phyloP scores from a whole-genome alignment of 2,797 vertebrate genomes.

The Masticophis lateralis region DNA sequence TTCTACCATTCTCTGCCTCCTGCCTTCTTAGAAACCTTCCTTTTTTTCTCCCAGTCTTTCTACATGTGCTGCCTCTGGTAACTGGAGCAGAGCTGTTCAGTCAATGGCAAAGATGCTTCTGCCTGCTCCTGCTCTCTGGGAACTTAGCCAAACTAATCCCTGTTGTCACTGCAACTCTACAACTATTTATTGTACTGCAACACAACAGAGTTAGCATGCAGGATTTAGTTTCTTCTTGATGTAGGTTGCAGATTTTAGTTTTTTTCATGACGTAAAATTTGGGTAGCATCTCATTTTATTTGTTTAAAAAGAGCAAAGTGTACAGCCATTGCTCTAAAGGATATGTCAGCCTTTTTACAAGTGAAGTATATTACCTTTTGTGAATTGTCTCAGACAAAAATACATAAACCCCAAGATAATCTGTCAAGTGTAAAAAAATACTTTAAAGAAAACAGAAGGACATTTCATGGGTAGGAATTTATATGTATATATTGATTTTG shows the following conservation, averaged over 20 bases:
- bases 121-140: not conserved
- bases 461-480: not conserved
- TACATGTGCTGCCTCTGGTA: not conserved
- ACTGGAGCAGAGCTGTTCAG: not conserved
- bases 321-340: not conserved
- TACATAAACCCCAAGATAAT: not conserved
- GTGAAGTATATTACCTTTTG: not conserved
- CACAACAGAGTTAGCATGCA: not conserved
- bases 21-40: not conserved
- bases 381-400: not conserved
- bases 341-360: not conserved
- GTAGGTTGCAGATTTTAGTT: not conserved
- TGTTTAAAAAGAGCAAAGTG: not conserved
- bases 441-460: not conserved
- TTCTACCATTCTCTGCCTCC: not conserved
- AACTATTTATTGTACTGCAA: not conserved
- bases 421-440: not conserved
- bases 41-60: not conserved
- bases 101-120: not conserved
- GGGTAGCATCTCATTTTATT: not conserved
- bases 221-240: not conserved
- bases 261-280: not conserved
- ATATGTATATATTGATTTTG: not conserved
- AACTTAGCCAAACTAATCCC: not conserved
- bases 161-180: not conserved